Evolutionary conservation across 2,113 vertebrate species (phyloP), one percentile per base, ranked within the genome.

Genomic region (Tricholaema leucomelas): DNA sequence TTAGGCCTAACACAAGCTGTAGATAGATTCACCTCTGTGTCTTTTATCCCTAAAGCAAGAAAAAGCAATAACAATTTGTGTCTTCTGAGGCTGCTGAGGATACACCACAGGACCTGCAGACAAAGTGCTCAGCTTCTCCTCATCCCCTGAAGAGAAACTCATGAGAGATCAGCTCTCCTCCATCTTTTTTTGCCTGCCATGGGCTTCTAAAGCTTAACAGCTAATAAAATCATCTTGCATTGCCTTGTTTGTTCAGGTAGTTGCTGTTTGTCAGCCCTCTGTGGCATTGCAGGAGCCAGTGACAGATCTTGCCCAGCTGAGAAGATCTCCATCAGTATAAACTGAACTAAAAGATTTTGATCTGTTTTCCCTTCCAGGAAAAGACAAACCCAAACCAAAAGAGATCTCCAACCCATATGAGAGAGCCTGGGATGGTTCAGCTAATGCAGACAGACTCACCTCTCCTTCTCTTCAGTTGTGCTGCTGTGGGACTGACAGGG

Each of bases 331-430:
- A 38, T 46, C 71, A 40, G 42, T 54, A 85, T 38, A 72, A 69
- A 87, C 46, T 48, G 16, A 56, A 74, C 59, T 11, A 10, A n/a
- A 87, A 46, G 24, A 55, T 79, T 71, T 71, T 54, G 10, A 50
- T 42, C 23, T 30, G 2, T 36, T 69, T 78, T 81, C 30, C n/a
- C 63, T 69, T 84, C 42, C 36, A 81, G 30, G 6, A 33, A 33
- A 31, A n/a, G 5, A 10, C 48, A 35, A 30, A 7, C 12, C 3
- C 31, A 17, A 27, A 30, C 20, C 23, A 46, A 35, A 9, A 64
- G 15, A 61, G 60, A 52, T 60, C n/a, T 36, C 17, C 7, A 4
- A n/a, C 9, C 27, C 58, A 1, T 3, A 44, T 0, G 1, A 13
- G 38, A 71, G 38, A 5, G 27, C 35, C 24, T 15, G 5, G 8